phyloP scores from a whole-genome alignment of 2,797 vertebrate species.

The Chiloscyllium punctatum region DNA sequence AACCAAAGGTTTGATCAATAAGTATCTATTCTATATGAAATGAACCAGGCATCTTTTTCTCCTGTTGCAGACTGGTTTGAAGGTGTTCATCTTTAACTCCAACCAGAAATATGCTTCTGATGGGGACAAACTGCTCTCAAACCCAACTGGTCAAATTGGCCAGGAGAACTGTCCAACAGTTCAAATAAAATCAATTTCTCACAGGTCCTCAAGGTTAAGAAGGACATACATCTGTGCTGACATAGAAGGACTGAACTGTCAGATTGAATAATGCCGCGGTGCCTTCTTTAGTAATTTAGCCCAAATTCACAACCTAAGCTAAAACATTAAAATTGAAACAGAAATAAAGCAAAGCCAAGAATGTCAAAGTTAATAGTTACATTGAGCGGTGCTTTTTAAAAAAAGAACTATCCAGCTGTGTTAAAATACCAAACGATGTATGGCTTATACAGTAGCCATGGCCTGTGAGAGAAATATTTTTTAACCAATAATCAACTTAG shows the following conservation, averaged over 20 bases:
- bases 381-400: neutral
- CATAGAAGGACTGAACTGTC: neutral
- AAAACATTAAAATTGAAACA: neutral
- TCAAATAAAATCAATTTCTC: neutral
- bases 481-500: too few species aligned
- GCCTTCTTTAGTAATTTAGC: neutral
- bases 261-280: neutral
- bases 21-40: neutral
- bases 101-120: neutral
- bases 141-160: neutral
- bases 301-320: neutral
- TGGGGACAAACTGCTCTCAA: neutral
- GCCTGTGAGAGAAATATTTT: neutral
- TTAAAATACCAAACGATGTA: neutral
- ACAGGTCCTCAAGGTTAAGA: neutral
- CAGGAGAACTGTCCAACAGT: neutral
- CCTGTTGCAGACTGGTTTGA: neutral
- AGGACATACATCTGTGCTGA: neutral
- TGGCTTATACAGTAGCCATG: too few species aligned
- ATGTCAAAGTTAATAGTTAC: neutral
- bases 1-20: neutral
- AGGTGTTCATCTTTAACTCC: neutral
- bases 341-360: neutral
- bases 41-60: neutral
- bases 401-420: neutral